Evolutionary conservation across 2,888 invertebrate genomes (phyloP).

Genomic region (Eupeodes latifasciatus): DNA sequence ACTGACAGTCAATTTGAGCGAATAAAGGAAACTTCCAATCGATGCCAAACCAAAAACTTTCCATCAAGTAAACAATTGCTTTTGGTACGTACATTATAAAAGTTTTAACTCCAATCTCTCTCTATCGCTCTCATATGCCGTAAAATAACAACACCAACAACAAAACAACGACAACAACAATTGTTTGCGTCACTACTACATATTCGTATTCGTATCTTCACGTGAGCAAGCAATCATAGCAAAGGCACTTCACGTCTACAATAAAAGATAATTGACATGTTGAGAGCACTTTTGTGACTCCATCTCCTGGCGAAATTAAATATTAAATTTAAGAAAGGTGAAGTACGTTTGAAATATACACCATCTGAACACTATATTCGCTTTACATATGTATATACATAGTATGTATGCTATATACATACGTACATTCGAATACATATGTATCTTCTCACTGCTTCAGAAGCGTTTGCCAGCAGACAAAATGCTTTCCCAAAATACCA

Average conservation of each 20-base stretch:
- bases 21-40: slow-evolving; percentile 71
- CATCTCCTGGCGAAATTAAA: slow-evolving; percentile 69
- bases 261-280: slow-evolving; percentile 76
- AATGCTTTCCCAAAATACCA: not conserved
- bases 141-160: slow-evolving; percentile 1
- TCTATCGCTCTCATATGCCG: slow-evolving; percentile 1
- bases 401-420: too few relatives aligned
- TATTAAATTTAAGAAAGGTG: slow-evolving; percentile 74
- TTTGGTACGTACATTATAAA: slow-evolving; percentile 23
- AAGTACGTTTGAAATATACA: slow-evolving; percentile 69
- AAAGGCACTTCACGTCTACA: slow-evolving; percentile 71
- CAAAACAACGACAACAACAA: slow-evolving; percentile 21
- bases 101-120: slow-evolving; percentile 9
- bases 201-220: slow-evolving; percentile 39
- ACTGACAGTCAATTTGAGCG: slow-evolving; percentile 63
- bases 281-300: slow-evolving; percentile 73
- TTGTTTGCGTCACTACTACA: slow-evolving; percentile 22
- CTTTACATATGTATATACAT: too few relatives aligned
- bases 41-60: slow-evolving; percentile 68
- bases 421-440: too few relatives aligned
- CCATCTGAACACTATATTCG: slow-evolving; percentile 1
- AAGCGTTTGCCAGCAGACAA: slow-evolving; percentile 24
- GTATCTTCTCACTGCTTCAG: not conserved
- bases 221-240: slow-evolving; percentile 58
- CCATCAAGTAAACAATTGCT: slow-evolving; percentile 71